A percentile compares a stretch with the other conserved stretches of the same genome.
Conservation (phyloP, 2,113 vertebrate genomes). For the Nettapus auritus region DNA sequence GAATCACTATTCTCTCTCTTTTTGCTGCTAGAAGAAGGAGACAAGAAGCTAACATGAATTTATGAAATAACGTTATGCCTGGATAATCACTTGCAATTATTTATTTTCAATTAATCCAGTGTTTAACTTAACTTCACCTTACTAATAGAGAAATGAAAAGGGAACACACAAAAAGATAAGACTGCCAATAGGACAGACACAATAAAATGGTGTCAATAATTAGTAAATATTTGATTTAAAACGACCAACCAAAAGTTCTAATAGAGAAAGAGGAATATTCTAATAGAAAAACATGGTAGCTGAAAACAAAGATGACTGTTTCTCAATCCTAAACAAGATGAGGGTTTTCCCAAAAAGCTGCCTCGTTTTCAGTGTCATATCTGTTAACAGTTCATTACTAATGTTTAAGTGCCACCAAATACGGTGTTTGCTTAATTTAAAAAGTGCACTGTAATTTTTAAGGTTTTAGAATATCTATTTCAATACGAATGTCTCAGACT, state of each 20-base stretch:
- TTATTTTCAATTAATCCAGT: background rate
- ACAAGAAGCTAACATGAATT: background rate
- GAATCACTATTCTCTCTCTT: background rate
- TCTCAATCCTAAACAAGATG: background rate
- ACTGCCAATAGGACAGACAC: background rate
- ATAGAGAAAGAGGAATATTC: background rate
- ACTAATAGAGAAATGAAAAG: background rate
- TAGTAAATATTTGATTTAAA: background rate
- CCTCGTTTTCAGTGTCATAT: background rate
- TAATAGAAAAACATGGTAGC: background rate
- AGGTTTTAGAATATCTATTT: background rate
- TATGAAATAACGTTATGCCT: background rate
- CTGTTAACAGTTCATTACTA: background rate
- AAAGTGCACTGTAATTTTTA: background rate
- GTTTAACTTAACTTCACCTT: background rate
- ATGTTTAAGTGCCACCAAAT: background rate
- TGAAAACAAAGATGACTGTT: background rate
- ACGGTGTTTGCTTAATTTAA: background rate
- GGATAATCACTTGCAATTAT: background rate
- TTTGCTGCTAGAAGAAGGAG: background rate
- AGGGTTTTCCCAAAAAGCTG: background rate
- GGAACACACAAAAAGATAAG: background rate
- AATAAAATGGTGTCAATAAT: too few relatives aligned
- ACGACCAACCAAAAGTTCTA: background rate
- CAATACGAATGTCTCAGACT: background rate